Percentiles rank a stretch among this genome's conserved stretches.
These are phyloP conservation scores for Branchellion lobata DNA, from an alignment of 2,888 invertebrate genomes.

Conservation along the genomic window DNA sequence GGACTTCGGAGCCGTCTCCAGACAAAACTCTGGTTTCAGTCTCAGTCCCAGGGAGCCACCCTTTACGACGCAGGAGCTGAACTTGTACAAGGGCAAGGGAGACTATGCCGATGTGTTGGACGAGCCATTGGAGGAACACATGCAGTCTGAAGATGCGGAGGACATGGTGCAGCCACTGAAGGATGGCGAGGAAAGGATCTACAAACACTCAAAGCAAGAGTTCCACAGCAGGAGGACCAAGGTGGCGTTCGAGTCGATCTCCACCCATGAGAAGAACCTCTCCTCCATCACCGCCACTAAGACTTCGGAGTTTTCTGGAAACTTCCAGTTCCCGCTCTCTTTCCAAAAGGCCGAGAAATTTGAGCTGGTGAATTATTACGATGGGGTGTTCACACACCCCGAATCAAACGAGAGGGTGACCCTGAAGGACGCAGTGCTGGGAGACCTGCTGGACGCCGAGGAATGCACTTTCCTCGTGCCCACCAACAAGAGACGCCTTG, in stretches of 20 bases:
- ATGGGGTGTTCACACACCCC: slow-evolving; percentile 74
- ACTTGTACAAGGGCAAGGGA: neutral
- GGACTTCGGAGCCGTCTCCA: neutral
- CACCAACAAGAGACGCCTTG: slow-evolving; percentile 34
- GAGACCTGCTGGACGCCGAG: slow-evolving; percentile 59
- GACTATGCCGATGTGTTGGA: neutral
- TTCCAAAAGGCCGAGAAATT: slow-evolving; percentile 77
- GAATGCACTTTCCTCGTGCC: slow-evolving; percentile 49
- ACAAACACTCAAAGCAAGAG: slow-evolving; percentile 46
- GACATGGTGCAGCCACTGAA: slow-evolving; percentile 49
- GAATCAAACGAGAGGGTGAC: slow-evolving; percentile 78
- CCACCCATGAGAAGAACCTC: slow-evolving; percentile 51
- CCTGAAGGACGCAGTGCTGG: slow-evolving; percentile 74
- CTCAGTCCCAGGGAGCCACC: too few species aligned
- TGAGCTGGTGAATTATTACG: slow-evolving; percentile 71
- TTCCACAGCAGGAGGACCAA: slow-evolving; percentile 48
- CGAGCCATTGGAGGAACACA: slow-evolving; percentile 43
- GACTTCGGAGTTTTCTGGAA: slow-evolving; percentile 47
- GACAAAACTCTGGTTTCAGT: too few species aligned
- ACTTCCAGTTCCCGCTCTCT: slow-evolving; percentile 64
- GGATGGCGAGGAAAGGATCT: slow-evolving; percentile 49
- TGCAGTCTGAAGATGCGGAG: slow-evolving; percentile 50
- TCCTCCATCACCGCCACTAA: slow-evolving; percentile 44
- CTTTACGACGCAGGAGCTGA: too few species aligned
- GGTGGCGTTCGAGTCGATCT: slow-evolving; percentile 50